Base-by-base conservation (phyloP, 2,113 vertebrate genomes). In the Rutilus rutilus region DNA sequence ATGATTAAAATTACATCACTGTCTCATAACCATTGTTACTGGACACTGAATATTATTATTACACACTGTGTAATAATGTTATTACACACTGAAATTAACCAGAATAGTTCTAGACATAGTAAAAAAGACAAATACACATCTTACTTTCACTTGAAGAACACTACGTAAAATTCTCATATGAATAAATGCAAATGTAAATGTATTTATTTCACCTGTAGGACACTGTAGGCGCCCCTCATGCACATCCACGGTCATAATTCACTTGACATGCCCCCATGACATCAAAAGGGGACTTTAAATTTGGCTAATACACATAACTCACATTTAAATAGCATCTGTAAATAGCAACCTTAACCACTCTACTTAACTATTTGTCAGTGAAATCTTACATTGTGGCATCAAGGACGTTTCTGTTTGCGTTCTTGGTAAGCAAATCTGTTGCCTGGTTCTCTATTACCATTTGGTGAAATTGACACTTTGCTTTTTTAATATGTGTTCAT, bases 301-400 rank as follows among this genome's bases (percentile, higher is more conserved):
- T 67, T 54, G 54, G 67, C 39, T 73, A 82, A 52, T 60, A 60
- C 62, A 47, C 77, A 82, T 77, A 76, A 82, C 82, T 89, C 50
- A 42, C 47, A 77, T 84, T 86, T 77, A 84, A 47, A 74, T 88
- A 84, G 85, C 17, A 50, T 65, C 81, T 88, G 54, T 69, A 82
- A 84, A 86, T 84, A 86, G 76, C 74, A 14, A 50, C 42, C 33
- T 74, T 59, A 69, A 25, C 67, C 54, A 82, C 23, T 11, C 42
- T 74, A 69, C 67, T 82, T 78, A 74, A 64, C 30, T 74, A 25
- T 12, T 5, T 74, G 69, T 74, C 71, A 74, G 39, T 25, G 23
- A 45, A 74, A 47, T n/a, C 11, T 47, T 47, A 42, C 12, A 47
- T 71, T 71, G 67, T 4, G 19, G 1, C 2, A 62, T 78, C 64